phyloP scores from a whole-genome alignment of 2,888 invertebrate species.

The Campopleginae sp. region DNA sequence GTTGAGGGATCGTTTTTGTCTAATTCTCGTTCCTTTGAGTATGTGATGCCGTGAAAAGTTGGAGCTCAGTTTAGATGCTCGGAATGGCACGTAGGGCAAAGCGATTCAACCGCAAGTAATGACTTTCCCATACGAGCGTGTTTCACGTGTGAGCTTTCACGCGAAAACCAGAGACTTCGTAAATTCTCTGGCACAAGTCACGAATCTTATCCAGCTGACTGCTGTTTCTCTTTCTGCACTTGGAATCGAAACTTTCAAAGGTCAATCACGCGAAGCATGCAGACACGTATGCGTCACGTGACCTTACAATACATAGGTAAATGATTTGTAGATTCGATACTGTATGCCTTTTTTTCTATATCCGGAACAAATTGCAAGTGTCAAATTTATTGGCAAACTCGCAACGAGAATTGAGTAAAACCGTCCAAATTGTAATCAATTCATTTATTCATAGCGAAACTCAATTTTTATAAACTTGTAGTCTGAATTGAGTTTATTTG shows the following conservation, averaged over 20 bases:
- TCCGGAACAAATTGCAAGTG: not conserved
- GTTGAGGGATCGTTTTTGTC: not conserved
- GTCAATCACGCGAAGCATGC: conserved; percentile 32
- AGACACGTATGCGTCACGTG: conserved; percentile 29
- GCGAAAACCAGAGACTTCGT: conserved; percentile 17
- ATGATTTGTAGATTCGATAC: conserved; percentile 44
- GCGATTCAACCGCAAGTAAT: conserved; percentile 54
- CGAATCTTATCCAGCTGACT: conserved; percentile 3
- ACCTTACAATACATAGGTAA: conserved; percentile 37
- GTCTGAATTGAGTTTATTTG: not conserved
- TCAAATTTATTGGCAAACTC: not conserved
- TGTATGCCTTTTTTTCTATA: conserved; percentile 7
- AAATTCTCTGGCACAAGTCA: conserved; percentile 20
- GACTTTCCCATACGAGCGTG: conserved; percentile 46
- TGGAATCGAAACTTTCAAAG: conserved; percentile 35
- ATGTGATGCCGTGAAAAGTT: not conserved
- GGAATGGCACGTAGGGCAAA: conserved; percentile 23
- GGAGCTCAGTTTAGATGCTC: conserved; percentile 5
- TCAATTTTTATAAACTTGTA: not conserved
- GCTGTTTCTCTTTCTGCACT: conserved; percentile 4
- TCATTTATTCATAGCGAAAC: not conserved
- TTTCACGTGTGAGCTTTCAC: not conserved
- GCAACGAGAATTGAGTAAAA: not conserved
- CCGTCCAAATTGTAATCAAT: not conserved
- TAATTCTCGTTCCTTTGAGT: not conserved